Evolutionary conservation across 2,113 vertebrate species (phyloP).

Genomic region (Heterotis niloticus): DNA sequence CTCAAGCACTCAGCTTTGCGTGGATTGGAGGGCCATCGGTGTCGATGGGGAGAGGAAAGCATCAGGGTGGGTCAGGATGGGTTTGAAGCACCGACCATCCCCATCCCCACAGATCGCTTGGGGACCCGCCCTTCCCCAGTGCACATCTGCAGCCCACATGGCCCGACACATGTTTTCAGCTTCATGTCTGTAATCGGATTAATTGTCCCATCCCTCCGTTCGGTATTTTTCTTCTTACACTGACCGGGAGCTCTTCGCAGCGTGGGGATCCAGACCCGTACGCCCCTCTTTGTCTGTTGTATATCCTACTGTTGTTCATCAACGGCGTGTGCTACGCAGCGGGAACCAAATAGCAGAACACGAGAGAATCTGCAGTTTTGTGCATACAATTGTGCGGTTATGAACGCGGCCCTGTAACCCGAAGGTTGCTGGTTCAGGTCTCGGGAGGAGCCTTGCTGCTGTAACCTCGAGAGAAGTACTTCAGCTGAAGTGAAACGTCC

Average conservation of each 20-base stretch:
- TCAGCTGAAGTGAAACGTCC: too few species aligned
- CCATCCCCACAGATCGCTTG: neutral
- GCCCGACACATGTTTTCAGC: slow-evolving; percentile 66
- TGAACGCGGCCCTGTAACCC: too few species aligned
- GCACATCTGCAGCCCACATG: slow-evolving; percentile 77
- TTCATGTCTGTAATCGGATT: slow-evolving; percentile 74
- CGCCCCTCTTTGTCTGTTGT: neutral
- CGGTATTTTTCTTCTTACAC: slow-evolving; percentile 16
- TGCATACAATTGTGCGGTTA: too few species aligned
- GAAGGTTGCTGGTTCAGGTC: too few species aligned
- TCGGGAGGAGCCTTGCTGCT: too few species aligned
- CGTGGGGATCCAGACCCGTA: neutral
- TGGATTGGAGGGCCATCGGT: neutral
- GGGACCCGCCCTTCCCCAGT: slow-evolving; percentile 22
- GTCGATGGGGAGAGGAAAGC: neutral
- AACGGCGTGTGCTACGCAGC: too few species aligned
- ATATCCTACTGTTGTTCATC: neutral
- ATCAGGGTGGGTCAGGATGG: neutral
- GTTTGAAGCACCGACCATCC: neutral
- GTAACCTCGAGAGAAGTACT: too few species aligned
- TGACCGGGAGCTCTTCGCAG: slow-evolving; percentile 18
- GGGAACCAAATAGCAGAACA: too few species aligned
- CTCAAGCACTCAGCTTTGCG: too few species aligned
- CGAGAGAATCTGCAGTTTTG: too few species aligned
- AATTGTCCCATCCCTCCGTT: slow-evolving; percentile 58